These are phyloP conservation scores for Channa striata DNA, from an alignment of 2,797 vertebrate species.

Conservation along the genomic window DNA sequence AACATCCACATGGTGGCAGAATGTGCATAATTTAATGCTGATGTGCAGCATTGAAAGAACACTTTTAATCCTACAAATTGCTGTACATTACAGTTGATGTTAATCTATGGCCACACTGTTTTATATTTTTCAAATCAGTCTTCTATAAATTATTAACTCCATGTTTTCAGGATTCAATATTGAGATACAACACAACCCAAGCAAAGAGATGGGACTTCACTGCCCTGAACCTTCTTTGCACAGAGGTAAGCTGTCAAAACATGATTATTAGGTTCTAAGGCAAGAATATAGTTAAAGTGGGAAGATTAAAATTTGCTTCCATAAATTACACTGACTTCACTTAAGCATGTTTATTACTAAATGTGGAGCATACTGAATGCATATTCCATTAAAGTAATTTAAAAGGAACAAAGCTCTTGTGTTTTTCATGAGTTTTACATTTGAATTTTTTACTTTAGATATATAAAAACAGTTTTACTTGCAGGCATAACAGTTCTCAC, in stretches of 20 bases:
- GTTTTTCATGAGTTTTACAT: not conserved
- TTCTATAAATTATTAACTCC: slow-evolving; percentile 6
- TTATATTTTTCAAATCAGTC: not conserved
- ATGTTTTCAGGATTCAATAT: slow-evolving; percentile 89
- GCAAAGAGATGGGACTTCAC: slow-evolving; percentile 98
- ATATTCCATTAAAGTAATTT: no score
- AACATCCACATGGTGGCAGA: slow-evolving; percentile 81
- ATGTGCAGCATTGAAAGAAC: not conserved
- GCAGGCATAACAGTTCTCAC: not conserved
- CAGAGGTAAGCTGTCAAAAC: slow-evolving; percentile 87
- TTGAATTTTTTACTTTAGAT: not conserved
- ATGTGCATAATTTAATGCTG: slow-evolving; percentile 44
- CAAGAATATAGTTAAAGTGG: not conserved
- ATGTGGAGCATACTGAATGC: no score
- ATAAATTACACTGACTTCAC: no score
- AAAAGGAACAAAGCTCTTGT: not conserved
- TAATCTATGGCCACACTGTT: not conserved
- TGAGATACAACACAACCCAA: slow-evolving; percentile 92
- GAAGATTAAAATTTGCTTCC: not conserved
- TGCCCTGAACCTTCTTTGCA: slow-evolving; percentile 92
- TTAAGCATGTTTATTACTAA: no score
- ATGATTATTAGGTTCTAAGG: not conserved
- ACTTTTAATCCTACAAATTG: not conserved
- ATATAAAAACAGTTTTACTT: slow-evolving; percentile 4
- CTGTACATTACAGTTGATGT: not conserved